These are phyloP conservation scores for Platycercus adscitus DNA, from an alignment of 2,113 vertebrate species.

Conservation along the genomic window DNA sequence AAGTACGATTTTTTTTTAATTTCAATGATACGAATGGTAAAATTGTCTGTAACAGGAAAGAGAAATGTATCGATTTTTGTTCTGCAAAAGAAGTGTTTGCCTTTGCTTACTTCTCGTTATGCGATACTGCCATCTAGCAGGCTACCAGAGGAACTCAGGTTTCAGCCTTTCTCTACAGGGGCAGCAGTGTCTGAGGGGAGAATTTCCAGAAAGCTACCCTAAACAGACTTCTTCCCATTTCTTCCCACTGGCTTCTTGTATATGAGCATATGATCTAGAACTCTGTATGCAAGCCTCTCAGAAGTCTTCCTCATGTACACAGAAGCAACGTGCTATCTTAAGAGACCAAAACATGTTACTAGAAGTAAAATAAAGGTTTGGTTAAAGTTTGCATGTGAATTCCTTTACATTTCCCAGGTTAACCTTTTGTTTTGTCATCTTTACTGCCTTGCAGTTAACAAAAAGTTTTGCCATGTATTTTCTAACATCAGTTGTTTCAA, in stretches of 20 bases:
- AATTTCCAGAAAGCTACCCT: neutral
- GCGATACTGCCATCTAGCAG: slow-evolving; percentile 25
- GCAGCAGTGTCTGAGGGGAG: neutral
- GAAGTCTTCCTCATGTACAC: neutral
- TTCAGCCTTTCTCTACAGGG: neutral
- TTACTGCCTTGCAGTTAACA: neutral
- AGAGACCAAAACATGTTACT: neutral
- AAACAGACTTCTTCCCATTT: neutral
- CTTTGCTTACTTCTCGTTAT: neutral
- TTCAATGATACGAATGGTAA: neutral
- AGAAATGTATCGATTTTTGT: neutral
- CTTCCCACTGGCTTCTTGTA: neutral
- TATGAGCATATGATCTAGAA: neutral
- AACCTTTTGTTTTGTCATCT: neutral
- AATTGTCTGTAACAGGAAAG: neutral
- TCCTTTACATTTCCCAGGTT: neutral
- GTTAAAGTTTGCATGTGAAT: neutral
- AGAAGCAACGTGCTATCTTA: neutral
- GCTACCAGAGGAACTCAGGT: neutral
- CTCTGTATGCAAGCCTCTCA: neutral
- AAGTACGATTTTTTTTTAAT: neutral
- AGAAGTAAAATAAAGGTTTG: neutral
- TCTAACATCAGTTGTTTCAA: neutral
- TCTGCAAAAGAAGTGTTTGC: neutral
- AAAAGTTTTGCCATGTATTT: neutral